Percentiles rank a stretch among this genome's conserved stretches.
Evolutionary conservation across 2,888 invertebrate genomes (phyloP).

Genomic region (Eudemis profundana): DNA sequence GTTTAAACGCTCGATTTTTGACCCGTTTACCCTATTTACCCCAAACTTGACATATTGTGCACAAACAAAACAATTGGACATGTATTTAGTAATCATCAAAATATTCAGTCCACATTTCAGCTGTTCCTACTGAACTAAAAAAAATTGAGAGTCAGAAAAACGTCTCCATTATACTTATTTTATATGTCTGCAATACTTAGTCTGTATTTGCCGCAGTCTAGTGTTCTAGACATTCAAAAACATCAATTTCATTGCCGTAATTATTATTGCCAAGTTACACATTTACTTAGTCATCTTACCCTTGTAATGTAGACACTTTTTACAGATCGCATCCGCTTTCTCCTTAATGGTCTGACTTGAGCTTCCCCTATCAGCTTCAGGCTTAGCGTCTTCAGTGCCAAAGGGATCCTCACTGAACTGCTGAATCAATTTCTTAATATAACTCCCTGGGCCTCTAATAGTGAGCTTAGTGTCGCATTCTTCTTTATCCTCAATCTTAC

Average conservation of each 20-base stretch:
- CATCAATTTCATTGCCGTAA: slow-evolving; percentile 27
- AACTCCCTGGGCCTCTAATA: slow-evolving; percentile 77
- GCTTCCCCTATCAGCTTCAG: slow-evolving; percentile 71
- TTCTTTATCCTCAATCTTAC: slow-evolving; percentile 56
- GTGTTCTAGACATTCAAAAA: slow-evolving; percentile 16
- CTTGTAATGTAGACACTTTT: slow-evolving; percentile 82
- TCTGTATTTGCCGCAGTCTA: not conserved
- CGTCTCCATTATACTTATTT: not conserved
- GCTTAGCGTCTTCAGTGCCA: slow-evolving; percentile 71
- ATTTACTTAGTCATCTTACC: slow-evolving; percentile 71
- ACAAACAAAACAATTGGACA: too few relatives aligned
- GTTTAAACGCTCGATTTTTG: too few relatives aligned
- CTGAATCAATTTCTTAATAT: slow-evolving; percentile 80
- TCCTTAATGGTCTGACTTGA: slow-evolving; percentile 72
- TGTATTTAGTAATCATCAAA: too few relatives aligned
- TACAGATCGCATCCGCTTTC: slow-evolving; percentile 80
- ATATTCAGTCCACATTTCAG: too few relatives aligned
- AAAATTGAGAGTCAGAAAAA: too few relatives aligned
- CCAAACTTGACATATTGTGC: too few relatives aligned
- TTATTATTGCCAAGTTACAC: slow-evolving; percentile 50
- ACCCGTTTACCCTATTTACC: too few relatives aligned
- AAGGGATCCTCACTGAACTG: slow-evolving; percentile 81
- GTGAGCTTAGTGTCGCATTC: slow-evolving; percentile 69
- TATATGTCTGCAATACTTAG: too few relatives aligned
- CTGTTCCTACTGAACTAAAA: not conserved